These are phyloP conservation scores for Nomada lathburiana DNA, from an alignment of 2,888 invertebrate species.

Conservation along the genomic window DNA sequence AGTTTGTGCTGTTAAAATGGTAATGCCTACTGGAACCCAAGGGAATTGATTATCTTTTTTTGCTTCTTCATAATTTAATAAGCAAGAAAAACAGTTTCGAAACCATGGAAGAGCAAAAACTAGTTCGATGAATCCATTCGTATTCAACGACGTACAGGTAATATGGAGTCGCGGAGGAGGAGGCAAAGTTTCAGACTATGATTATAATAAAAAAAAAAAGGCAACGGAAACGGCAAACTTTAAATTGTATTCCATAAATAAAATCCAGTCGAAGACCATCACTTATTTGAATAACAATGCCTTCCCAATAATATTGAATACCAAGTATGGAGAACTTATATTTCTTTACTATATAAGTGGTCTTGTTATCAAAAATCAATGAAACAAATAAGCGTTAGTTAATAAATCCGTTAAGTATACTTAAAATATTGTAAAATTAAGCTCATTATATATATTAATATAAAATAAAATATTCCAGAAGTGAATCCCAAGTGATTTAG, in stretches of 20 bases:
- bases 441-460: background rate
- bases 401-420: too few species aligned
- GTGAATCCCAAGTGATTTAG: too few species aligned
- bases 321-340: too few species aligned
- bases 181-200: background rate
- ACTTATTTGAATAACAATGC: too few species aligned
- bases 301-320: too few species aligned
- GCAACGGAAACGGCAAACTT: background rate
- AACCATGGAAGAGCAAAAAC: background rate
- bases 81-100: background rate
- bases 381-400: too few species aligned
- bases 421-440: background rate
- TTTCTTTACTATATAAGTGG: too few species aligned
- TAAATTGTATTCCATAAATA: background rate
- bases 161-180: background rate
- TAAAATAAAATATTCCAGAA: too few species aligned
- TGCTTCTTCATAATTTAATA: background rate
- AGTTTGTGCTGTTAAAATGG: too few species aligned
- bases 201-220: background rate
- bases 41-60: background rate
- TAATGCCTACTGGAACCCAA: background rate
- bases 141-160: background rate
- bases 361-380: too few species aligned
- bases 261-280: background rate
- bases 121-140: background rate